phyloP scores from a whole-genome alignment of 1,140 invertebrate genomes.

The Arctopsyche grandis region DNA sequence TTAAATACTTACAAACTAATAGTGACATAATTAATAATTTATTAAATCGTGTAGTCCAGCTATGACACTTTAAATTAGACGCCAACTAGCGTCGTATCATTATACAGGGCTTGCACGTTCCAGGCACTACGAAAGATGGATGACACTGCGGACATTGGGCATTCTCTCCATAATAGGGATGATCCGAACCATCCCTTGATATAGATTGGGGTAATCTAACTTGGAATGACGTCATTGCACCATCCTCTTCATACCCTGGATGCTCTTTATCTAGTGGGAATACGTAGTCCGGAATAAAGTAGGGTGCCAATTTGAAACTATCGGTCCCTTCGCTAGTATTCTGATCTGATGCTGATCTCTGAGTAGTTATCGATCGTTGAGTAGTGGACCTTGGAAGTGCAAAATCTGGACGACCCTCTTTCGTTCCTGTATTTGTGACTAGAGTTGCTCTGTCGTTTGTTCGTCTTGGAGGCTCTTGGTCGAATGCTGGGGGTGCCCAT shows the following conservation, averaged over 20 bases:
- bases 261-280: slow-evolving; percentile 68
- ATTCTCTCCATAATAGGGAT: slow-evolving; percentile 69
- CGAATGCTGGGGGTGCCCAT: slow-evolving; percentile 70
- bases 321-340: slow-evolving; percentile 56
- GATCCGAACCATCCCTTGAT: slow-evolving; percentile 45
- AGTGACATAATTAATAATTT: slow-evolving; percentile 12
- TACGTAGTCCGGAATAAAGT: slow-evolving; percentile 68
- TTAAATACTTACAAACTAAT: slow-evolving; percentile 25
- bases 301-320: slow-evolving; percentile 58
- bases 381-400: slow-evolving; percentile 45
- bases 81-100: slow-evolving; percentile 58
- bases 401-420: slow-evolving; percentile 57
- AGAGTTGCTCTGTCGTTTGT: slow-evolving; percentile 19
- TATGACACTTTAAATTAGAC: neutral
- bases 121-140: slow-evolving; percentile 68
- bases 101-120: slow-evolving; percentile 69
- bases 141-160: slow-evolving; percentile 70
- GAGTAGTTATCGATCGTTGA: slow-evolving; percentile 17
- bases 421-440: slow-evolving; percentile 50
- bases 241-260: slow-evolving; percentile 66
- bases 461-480: slow-evolving; percentile 64
- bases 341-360: slow-evolving; percentile 36
- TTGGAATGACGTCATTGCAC: slow-evolving; percentile 69
- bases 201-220: slow-evolving; percentile 65
- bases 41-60: neutral